These are phyloP conservation scores for Nymphalis io DNA, from an alignment of 1,140 invertebrate genomes.

Conservation along the genomic window DNA sequence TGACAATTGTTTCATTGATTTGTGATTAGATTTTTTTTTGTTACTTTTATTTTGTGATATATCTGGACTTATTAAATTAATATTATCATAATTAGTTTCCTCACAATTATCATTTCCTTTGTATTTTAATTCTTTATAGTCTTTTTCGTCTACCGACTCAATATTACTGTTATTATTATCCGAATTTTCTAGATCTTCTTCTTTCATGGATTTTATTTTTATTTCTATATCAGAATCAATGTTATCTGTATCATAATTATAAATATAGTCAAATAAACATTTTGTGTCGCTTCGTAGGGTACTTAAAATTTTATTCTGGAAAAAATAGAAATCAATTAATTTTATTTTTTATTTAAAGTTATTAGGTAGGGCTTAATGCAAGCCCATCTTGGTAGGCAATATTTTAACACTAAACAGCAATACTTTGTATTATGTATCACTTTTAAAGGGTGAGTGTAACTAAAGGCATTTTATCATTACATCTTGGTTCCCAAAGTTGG, in stretches of 20 bases:
- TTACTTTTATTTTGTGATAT: background rate
- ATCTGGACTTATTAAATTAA: background rate
- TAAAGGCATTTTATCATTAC: no score
- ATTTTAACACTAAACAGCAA: no score
- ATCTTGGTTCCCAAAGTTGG: no score
- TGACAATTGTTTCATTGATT: background rate
- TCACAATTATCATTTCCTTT: background rate
- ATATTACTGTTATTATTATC: background rate
- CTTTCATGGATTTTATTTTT: background rate
- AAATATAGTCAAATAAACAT: background rate
- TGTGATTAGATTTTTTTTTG: background rate
- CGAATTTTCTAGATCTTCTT: no score
- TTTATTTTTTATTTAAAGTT: no score
- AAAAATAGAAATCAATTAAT: slow-evolving; percentile 3
- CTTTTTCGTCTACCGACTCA: background rate
- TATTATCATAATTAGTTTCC: background rate
- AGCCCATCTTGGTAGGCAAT: no score
- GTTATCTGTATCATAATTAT: background rate
- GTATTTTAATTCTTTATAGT: background rate
- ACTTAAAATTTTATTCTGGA: slow-evolving; percentile 3
- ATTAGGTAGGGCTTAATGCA: no score
- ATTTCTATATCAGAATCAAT: background rate
- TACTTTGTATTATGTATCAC: no score
- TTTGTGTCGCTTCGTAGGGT: slow-evolving; percentile 1
- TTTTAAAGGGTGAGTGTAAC: no score